Base-by-base conservation (phyloP, 1,140 invertebrate genomes). In the Drosophila tropicalis region DNA sequence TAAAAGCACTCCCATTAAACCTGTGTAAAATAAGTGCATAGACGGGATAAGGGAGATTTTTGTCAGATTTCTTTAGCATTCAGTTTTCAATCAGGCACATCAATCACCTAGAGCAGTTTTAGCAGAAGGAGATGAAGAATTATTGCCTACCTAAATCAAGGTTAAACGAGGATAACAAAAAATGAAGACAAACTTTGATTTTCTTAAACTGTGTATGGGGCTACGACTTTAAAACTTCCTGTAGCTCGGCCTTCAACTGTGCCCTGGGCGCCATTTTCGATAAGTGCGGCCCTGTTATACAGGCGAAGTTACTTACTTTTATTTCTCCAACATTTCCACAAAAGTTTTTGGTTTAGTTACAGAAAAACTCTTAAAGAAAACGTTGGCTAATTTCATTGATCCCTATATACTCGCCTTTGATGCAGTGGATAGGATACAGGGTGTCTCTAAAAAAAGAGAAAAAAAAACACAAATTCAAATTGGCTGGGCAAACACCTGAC, bases 91-190 rank as follows among this genome's bases (percentile, higher is more conserved):
- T 64, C 29, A 57, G 10, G 19, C 22, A 15, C 54, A 73, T 73
- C 71, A 73, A 73, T 73, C 71, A 73, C 54, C 29, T 22, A 62
- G 22, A n/a, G 9, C 34, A 51, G 44, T 17, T 9, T 3, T 22
- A 51, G 17, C 67, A 70, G 60, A 67, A 62, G 34, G 34, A 41
- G 29, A 36, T 40, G 54, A 57, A 55, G 22, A 57, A 41, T 29
- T 44, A 39, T 55, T 66, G 25, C 41, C 12, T 54, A 39, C 65
- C 76, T 76, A 69, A 76, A 69, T 76, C 72, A 69, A 36, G 39
- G 17, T 39, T 17, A 22, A 62, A 47, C 36, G 34, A 58, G 44
- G 54, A 41, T 19, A 55, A 58, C 39, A 67, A 47, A 36, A 62
- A 57, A 41, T 19, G 22, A 47, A 17, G 5, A 25, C 5, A 13